These are phyloP conservation scores for Anguilla megastoma DNA, from an alignment of 2,797 vertebrate species.

Conservation along the genomic window DNA sequence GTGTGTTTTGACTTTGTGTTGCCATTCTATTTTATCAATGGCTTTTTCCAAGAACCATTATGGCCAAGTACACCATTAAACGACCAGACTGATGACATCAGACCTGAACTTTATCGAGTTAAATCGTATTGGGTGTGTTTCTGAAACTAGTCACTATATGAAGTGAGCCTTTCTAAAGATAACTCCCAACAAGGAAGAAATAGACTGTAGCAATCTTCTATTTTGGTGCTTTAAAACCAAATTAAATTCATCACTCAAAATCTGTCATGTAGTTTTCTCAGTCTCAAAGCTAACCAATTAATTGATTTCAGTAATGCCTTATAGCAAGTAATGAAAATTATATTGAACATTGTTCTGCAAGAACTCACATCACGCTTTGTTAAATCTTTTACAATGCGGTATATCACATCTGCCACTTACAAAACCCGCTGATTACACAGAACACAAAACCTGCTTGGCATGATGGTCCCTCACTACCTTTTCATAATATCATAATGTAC, in stretches of 20 bases:
- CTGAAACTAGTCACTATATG: not conserved
- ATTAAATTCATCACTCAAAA: not conserved
- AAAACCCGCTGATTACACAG: not conserved
- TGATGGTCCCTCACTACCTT: not conserved
- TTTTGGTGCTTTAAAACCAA: not conserved
- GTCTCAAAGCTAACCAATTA: constrained; percentile 69
- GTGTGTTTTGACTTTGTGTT: not conserved
- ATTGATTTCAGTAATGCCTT: constrained; percentile 40
- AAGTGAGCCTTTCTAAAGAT: not conserved
- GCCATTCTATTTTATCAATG: not conserved
- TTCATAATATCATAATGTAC: not conserved
- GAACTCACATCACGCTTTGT: not conserved
- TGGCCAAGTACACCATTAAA: not conserved
- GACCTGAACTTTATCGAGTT: not conserved
- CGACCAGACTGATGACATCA: not conserved
- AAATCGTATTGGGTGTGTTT: not conserved
- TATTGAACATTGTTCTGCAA: not conserved
- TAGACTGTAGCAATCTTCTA: not conserved
- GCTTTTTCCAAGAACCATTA: not conserved
- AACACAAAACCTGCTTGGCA: not conserved
- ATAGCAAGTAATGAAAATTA: constrained; percentile 5
- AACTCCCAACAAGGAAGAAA: not conserved
- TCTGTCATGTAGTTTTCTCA: constrained; percentile 18
- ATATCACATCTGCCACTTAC: not conserved
- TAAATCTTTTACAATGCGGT: not conserved